These are phyloP conservation scores for Mythimna vitellina DNA, from an alignment of 2,888 invertebrate genomes.

Conservation along the genomic window DNA sequence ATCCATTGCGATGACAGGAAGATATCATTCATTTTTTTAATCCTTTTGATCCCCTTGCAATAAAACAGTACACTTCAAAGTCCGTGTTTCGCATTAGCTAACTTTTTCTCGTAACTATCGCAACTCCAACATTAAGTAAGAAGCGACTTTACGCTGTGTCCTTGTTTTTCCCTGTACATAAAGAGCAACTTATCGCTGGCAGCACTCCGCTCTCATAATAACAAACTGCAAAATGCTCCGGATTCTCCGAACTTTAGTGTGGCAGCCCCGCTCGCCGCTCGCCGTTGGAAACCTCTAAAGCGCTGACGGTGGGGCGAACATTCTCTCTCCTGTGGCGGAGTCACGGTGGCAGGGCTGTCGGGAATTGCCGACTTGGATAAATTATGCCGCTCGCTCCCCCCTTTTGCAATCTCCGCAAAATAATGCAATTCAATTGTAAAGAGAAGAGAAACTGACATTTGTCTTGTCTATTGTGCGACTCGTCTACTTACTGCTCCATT, in stretches of 20 bases:
- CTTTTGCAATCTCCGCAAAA: conserved; percentile 85
- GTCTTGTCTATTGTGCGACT: conserved; percentile 79
- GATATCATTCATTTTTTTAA: conserved; percentile 7
- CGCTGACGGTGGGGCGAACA: conserved; percentile 86
- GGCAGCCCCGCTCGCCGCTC: conserved; percentile 79
- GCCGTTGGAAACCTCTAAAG: conserved; percentile 85
- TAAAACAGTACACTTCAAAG: conserved; percentile 39
- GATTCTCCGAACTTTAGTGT: conserved; percentile 87
- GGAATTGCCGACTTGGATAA: conserved; percentile 86
- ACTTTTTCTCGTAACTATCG: conserved; percentile 62
- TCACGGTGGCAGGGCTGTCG: conserved; percentile 85
- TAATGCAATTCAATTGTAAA: conserved; percentile 86
- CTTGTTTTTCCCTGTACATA: conserved; percentile 80
- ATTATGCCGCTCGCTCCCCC: conserved; percentile 85
- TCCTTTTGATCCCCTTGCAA: not conserved
- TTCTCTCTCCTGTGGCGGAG: conserved; percentile 82
- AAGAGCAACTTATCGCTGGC: conserved; percentile 83
- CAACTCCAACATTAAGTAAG: conserved; percentile 64
- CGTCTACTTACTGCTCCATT: conserved; percentile 64
- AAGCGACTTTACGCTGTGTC: conserved; percentile 67
- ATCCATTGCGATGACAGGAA: not conserved
- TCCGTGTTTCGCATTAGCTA: conserved; percentile 54
- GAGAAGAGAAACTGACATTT: conserved; percentile 81
- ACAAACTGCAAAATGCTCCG: conserved; percentile 88
- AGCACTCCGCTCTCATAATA: conserved; percentile 83